These are phyloP conservation scores for Aphelenchoides fujianensis DNA, from an alignment of 1,140 invertebrate genomes.

Conservation along the genomic window DNA sequence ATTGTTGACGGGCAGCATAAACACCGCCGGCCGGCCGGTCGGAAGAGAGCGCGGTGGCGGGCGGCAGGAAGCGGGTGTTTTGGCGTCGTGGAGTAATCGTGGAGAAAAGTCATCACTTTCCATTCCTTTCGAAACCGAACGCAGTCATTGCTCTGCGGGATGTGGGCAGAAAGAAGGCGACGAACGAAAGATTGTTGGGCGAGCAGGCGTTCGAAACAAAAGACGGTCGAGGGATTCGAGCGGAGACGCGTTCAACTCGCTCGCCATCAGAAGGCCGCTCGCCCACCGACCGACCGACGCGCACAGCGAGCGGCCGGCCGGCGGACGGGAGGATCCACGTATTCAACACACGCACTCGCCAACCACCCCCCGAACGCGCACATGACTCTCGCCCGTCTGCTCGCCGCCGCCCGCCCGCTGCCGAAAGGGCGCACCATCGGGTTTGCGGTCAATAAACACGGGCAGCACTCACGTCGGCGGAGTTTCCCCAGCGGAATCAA, in stretches of 20 bases:
- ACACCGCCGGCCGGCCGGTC: background rate
- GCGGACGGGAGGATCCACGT: background rate
- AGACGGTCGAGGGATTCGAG: background rate
- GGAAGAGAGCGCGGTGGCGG: too few species aligned
- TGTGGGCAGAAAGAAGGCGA: background rate
- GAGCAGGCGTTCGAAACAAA: background rate
- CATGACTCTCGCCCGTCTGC: too few species aligned
- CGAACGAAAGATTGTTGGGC: background rate
- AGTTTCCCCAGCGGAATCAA: too few species aligned
- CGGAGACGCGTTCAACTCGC: background rate
- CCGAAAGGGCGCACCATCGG: too few species aligned
- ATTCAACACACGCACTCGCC: conserved; percentile 5
- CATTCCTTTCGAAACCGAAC: too few species aligned
- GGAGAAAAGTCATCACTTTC: too few species aligned
- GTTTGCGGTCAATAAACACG: too few species aligned
- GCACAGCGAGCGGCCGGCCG: background rate
- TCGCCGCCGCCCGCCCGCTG: too few species aligned
- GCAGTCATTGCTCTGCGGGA: background rate
- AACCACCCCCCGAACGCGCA: background rate
- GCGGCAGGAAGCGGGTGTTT: too few species aligned
- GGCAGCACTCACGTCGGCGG: too few species aligned
- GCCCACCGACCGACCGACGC: background rate
- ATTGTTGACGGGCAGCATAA: background rate
- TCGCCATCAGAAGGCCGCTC: background rate
- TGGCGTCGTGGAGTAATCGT: too few species aligned